Evolutionary conservation across 2,888 invertebrate species (phyloP).

Genomic region (Cantharis rustica): DNA sequence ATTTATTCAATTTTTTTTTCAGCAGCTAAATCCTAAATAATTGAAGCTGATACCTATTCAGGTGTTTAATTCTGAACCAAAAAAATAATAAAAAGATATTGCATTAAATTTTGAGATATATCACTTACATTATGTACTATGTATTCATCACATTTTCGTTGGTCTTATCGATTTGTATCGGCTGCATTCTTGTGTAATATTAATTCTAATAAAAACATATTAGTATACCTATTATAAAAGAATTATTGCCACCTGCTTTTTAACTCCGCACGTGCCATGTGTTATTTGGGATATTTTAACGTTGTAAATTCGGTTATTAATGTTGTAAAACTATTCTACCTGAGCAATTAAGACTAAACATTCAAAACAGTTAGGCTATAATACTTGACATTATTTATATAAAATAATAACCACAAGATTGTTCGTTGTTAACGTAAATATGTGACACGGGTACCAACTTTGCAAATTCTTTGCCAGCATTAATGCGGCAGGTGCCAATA

Average conservation of each 20-base stretch:
- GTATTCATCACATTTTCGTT: neutral
- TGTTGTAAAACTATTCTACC: neutral
- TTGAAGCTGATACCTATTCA: too few species aligned
- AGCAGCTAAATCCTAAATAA: neutral
- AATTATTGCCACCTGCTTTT: constrained; percentile 34
- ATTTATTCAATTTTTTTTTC: neutral
- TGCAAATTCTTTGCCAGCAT: constrained; percentile 12
- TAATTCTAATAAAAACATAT: constrained; percentile 5
- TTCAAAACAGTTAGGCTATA: neutral
- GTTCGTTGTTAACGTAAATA: neutral
- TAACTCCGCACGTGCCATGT: constrained; percentile 36
- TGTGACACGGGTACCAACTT: constrained; percentile 1
- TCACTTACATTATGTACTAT: too few species aligned
- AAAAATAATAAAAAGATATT: neutral
- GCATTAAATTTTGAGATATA: neutral
- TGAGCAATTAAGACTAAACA: neutral
- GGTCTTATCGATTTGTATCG: neutral
- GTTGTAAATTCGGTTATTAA: neutral
- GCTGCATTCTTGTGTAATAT: neutral
- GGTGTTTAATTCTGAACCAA: too few species aligned
- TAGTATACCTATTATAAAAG: neutral
- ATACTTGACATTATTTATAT: neutral
- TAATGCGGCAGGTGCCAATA: constrained; percentile 44
- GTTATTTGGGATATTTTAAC: constrained; percentile 19
- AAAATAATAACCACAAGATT: neutral